Evolutionary conservation across 2,113 vertebrate genomes (phyloP), one percentile per base, ranked within the genome.

Genomic region (Synodontis membranacea): DNA sequence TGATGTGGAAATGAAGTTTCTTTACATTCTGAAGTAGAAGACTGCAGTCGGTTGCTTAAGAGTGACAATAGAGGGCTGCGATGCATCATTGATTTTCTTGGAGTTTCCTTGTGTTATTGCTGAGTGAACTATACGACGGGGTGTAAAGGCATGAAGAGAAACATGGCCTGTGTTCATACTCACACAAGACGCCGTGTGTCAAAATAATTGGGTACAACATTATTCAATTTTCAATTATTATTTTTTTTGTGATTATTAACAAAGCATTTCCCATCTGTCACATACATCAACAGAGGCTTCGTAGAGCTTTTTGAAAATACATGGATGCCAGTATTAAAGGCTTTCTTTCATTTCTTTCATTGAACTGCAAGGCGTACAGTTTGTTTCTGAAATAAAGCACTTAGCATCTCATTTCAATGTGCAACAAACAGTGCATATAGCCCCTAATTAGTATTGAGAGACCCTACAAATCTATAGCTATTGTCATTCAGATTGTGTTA

Each of bases 1-100:
- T 99, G 97, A 99, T 98, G 96, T 98, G 96, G 94, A 96, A 97
- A 97, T 97, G 93, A 93, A 92, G 93, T 94, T 94, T 93, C 89
- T 92, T 93, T 96, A 96, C 92, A 95, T 94, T 94, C 93, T 92
- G 81, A 96, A 97, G 95, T 95, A 94, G 93, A 93, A 92, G 91
- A 92, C 93, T 92, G 95, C 95, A 94, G 96, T 96, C 75, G 93
- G 93, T 91, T 87, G 87, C 90, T 90, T 89, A 94, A 92, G 93
- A 91, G 90, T 64, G 44, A 62, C 72, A 58, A 21, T 39, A 23
- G 68, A 66, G 64, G n/a, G 44, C 56, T 66, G 48, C 31, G 68
- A 68, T 21, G 84, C 87, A 64, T 79, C 80, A 52, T 62, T 37
- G 83, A 64, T 85, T 78, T 62, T 46, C n/a, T 42, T 84, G 44